A percentile compares a stretch with the other conserved stretches of the same genome.
Evolutionary conservation across 2,113 vertebrate genomes (phyloP).

Genomic region (Psilopsiagon aymara): DNA sequence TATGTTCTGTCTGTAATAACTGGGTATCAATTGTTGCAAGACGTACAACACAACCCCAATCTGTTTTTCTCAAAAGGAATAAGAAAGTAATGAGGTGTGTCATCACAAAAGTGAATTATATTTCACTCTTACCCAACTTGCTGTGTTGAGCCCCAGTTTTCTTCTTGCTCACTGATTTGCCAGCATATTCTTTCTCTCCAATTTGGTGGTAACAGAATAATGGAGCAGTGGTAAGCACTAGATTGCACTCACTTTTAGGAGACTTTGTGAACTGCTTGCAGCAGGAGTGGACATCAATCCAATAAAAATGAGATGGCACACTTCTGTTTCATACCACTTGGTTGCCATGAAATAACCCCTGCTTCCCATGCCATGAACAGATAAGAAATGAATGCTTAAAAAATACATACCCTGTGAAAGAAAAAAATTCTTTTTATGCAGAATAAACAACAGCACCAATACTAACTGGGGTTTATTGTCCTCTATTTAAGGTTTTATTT

Average conservation of each 20-base stretch:
- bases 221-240: not conserved
- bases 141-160: not conserved
- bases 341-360: not conserved
- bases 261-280: not conserved
- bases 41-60: not conserved
- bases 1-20: slow-evolving; percentile 31
- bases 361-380: not conserved
- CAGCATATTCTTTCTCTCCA: not conserved
- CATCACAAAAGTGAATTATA: slow-evolving; percentile 42
- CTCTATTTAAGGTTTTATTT: not conserved
- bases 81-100: slow-evolving; percentile 58
- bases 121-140: slow-evolving; percentile 8
- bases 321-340: not conserved
- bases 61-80: slow-evolving; percentile 57
- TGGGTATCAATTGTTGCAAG: not conserved
- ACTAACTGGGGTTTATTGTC: not conserved
- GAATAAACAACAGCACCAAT: not conserved
- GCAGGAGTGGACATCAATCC: not conserved
- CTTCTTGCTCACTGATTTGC: not conserved
- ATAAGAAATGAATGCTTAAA: not conserved
- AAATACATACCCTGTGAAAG: not conserved
- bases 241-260: not conserved
- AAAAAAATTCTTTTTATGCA: not conserved
- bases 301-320: not conserved
- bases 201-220: not conserved